Conservation (phyloP, 1,140 invertebrate genomes). For the Venturia canescens region DNA sequence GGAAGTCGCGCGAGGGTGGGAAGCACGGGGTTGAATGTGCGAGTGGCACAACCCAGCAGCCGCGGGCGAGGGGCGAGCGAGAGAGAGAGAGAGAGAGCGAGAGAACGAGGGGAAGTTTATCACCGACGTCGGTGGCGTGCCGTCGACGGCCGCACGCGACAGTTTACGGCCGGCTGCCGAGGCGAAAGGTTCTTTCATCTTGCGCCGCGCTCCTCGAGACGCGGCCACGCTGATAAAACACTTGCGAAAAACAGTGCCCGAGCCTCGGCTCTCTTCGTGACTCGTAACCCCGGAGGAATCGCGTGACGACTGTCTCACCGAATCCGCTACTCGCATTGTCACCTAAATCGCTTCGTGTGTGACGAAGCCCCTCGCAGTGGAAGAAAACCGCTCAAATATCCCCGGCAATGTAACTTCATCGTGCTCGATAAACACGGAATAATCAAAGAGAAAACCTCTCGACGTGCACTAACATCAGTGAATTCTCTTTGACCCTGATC, state of each 20-base stretch:
- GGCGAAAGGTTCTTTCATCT: constrained; percentile 59
- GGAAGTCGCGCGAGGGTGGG: constrained; percentile 48
- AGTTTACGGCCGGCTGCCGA: constrained; percentile 73
- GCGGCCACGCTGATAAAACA: background rate
- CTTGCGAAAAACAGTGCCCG: background rate
- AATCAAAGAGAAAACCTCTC: background rate
- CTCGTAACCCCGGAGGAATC: background rate
- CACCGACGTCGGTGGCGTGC: constrained; percentile 70
- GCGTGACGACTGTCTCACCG: background rate
- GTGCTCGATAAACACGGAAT: constrained; percentile 1
- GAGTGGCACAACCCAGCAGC: background rate
- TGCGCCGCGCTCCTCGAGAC: background rate
- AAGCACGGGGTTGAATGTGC: constrained; percentile 33
- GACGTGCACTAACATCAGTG: no score
- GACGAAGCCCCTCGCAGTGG: background rate
- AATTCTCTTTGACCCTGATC: background rate
- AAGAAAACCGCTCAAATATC: background rate
- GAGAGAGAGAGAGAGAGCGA: background rate
- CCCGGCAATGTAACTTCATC: constrained; percentile 12
- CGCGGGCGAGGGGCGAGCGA: background rate
- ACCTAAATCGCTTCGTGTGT: constrained; percentile 11
- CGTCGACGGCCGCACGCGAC: constrained; percentile 72
- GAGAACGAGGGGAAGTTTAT: constrained; percentile 68
- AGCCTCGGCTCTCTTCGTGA: background rate
- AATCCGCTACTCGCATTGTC: background rate